Evolutionary conservation across 2,797 vertebrate species (phyloP), one percentile per base, ranked within the genome.

Genomic region (Ficedula albicollis): DNA sequence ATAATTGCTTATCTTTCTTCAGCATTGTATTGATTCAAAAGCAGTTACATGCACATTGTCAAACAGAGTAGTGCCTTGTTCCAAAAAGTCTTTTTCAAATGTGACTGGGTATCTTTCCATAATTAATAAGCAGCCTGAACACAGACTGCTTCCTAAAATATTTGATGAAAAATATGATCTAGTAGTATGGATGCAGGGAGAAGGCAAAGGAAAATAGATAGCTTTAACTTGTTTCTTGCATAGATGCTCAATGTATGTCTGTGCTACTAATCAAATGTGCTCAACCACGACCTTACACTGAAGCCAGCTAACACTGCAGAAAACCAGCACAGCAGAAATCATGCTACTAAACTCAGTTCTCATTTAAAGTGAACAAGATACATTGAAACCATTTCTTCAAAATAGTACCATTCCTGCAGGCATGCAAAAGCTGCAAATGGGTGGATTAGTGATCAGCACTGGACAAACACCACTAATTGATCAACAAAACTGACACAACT

Each of bases 211-310:
- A 58, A 16, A 89, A 78, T 7, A 84, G 30, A 52, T 1, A 7
- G 10, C 36, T 85, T 84, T 58, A 49, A 51, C 19, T 87, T 18
- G 16, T 15, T 78, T 7, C 15, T 49, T 84, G 11, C 19, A 30
- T 6, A 67, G 66, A 54, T 49, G 34, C 7, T 60, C 27, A 66
- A 5, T 10, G 12, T 38, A 39, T 27, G 21, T 48, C 43, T 62
- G 17, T n/a, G 13, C 13, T 46, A 10, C 38, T 49, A 62, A 39
- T 62, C 44, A 62, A 54, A 74, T 0, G 0, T 30, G 16, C 3
- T 74, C 21, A 70, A 1, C 26, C 27, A 25, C 15, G 11, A 51
- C 39, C 30, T 51, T 32, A 54, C n/a, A 34, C 32, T 21, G 51
- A 72, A 56, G 17, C 3, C 51, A 81, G 25, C 10, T 25, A 76